Evolutionary conservation across 2,113 vertebrate species (phyloP), one percentile per base, ranked within the genome.

Genomic region (Engraulis encrasicolus): DNA sequence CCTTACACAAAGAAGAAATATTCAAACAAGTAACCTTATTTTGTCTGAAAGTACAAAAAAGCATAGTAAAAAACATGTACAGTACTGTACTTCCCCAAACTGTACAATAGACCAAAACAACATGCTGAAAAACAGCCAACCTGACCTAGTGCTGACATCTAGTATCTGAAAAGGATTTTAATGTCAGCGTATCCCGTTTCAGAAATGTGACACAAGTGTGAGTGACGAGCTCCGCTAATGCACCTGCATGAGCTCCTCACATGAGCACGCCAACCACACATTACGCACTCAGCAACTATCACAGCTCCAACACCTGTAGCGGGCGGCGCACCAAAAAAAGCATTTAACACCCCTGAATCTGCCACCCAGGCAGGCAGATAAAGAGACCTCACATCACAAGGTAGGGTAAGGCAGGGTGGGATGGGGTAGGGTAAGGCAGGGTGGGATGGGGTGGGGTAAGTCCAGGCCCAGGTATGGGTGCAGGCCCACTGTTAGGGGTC

Each of bases 291-390:
- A 74, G 27, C 66, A 1, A 34, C 27, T 2, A 34, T 34, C 66
- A 74, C 34, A 31, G n/a, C n/a, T 19, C 61, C 15, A 1, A 2
- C 66, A 74, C 66, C 66, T 74, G 66, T 58, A 23, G 40, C 54
- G 54, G n/a, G n/a, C n/a, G n/a, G n/a, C n/a, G n/a, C n/a, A n/a
- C n/a, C 19, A 12, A 15, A n/a, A 74, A 74, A 74, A 74, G 31
- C 31, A 74, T 74, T 74, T 74, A 36, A 14, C 66, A 74, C 23
- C 66, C 31, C 31, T 74, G 66, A 74, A 74, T 74, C 66, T 74
- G 31, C 66, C 66, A 34, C 66, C 66, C 66, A 74, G 66, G 31
- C 66, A 74, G 66, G n/a, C n/a, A n/a, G n/a, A n/a, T n/a, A 7
- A 11, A 66, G 27, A 74, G 66, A 31, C 31, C 66, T 74, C 66